Percentiles rank a stretch among this genome's conserved stretches.
These are phyloP conservation scores for Morpho achilles DNA, from an alignment of 2,888 invertebrate genomes.

Conservation along the genomic window DNA sequence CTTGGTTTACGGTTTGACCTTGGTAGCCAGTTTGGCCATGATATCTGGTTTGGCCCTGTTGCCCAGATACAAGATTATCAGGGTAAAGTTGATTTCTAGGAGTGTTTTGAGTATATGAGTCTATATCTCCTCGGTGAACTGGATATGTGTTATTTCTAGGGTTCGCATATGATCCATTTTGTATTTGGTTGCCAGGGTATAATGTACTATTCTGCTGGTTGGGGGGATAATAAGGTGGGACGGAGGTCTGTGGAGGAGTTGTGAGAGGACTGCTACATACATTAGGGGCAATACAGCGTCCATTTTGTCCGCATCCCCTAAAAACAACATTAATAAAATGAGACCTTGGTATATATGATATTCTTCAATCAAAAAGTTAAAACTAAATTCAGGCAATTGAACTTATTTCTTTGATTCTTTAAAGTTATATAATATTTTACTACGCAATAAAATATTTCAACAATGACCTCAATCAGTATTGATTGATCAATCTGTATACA, in stretches of 20 bases:
- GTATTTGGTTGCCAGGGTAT: slow-evolving; percentile 25
- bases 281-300: slow-evolving; percentile 53
- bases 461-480: no score
- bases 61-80: slow-evolving; percentile 5
- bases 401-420: no score
- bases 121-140: slow-evolving; percentile 1
- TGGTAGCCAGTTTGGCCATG: slow-evolving; percentile 13
- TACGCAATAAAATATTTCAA: no score
- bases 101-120: slow-evolving; percentile 10
- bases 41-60: slow-evolving; percentile 3
- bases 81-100: slow-evolving; percentile 13
- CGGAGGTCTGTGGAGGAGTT: slow-evolving; percentile 32
- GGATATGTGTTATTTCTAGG: slow-evolving; percentile 13
- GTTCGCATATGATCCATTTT: slow-evolving; percentile 15
- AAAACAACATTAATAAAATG: slow-evolving; percentile 23
- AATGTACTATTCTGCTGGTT: slow-evolving; percentile 25
- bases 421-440: no score
- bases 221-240: slow-evolving; percentile 20
- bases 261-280: slow-evolving; percentile 52
- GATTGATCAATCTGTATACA: no score
- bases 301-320: slow-evolving; percentile 70
- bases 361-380: no score
- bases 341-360: no score
- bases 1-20: slow-evolving; percentile 16
- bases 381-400: no score